Evolutionary conservation across 2,888 invertebrate genomes (phyloP).

Genomic region (Rhogogaster chlorosoma): DNA sequence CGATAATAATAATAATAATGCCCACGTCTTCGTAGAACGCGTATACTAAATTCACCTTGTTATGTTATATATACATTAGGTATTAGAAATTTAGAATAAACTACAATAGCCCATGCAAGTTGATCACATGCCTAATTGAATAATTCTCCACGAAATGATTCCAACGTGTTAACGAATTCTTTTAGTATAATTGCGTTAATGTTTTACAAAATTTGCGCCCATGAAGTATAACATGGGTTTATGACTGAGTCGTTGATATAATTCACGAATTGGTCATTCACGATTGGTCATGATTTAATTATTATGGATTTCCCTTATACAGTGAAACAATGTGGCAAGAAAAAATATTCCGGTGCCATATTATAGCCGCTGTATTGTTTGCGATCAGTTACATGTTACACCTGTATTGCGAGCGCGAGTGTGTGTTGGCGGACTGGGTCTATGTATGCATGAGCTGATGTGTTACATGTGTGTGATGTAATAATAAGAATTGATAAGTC

Average conservation of each 20-base stretch:
- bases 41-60: not conserved
- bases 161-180: constrained; percentile 2
- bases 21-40: not conserved
- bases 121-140: constrained; percentile 68
- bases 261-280: not conserved
- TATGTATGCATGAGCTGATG: not conserved
- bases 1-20: not conserved
- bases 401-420: not conserved
- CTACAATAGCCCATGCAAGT: constrained; percentile 62
- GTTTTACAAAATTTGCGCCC: not conserved
- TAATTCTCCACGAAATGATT: constrained; percentile 2
- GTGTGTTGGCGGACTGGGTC: not conserved
- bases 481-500: not conserved
- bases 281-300: constrained; percentile 4
- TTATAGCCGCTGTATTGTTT: not conserved
- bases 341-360: not conserved
- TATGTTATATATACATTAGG: not conserved
- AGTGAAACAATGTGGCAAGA: not conserved
- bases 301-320: not conserved
- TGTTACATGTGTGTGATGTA: constrained; percentile 1
- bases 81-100: constrained; percentile 26
- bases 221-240: constrained; percentile 4
- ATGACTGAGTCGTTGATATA: constrained; percentile 16
- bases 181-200: constrained; percentile 28
- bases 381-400: not conserved